Percentiles rank a stretch among this genome's conserved stretches.
Evolutionary conservation across 2,797 vertebrate species (phyloP).

Genomic region (Carapus acus): DNA sequence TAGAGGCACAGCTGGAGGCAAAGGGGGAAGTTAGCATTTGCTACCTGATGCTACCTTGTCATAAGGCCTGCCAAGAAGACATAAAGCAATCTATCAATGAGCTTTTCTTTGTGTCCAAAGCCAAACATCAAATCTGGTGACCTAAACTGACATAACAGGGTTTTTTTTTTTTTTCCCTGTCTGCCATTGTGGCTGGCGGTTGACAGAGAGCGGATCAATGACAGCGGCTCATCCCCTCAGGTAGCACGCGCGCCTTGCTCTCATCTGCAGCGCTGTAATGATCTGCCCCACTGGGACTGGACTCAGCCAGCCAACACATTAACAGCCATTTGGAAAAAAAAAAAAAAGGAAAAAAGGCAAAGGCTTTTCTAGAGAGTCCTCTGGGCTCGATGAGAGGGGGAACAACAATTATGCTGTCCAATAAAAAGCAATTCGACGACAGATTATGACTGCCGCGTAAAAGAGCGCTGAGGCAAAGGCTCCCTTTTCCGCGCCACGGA

Average conservation of each 20-base stretch:
- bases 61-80: too few relatives aligned
- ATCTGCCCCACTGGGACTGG: conserved; percentile 57
- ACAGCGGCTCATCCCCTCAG: conserved; percentile 45
- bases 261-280: conserved; percentile 58
- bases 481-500: conserved; percentile 18
- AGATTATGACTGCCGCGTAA: conserved; percentile 44
- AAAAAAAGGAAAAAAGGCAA: conserved; percentile 27
- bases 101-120: conserved; percentile 28
- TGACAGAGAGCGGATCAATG: conserved; percentile 57
- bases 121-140: conserved; percentile 49
- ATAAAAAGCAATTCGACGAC: conserved; percentile 46
- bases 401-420: conserved; percentile 45
- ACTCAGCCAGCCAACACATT: conserved; percentile 57
- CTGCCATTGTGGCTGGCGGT: conserved; percentile 43
- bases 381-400: conserved; percentile 39
- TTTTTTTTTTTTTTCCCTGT: conserved; percentile 35
- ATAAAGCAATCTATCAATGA: too few relatives aligned
- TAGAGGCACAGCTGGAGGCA: too few relatives aligned
- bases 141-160: conserved; percentile 37
- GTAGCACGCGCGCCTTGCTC: conserved; percentile 50
- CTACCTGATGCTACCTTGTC: too few relatives aligned
- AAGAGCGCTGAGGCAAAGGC: conserved; percentile 22
- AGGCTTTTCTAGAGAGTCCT: conserved; percentile 47
- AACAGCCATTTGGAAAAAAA: conserved; percentile 47
- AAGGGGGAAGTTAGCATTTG: too few relatives aligned